These are phyloP conservation scores for Leptobrachium ailaonicum DNA, from an alignment of 2,113 vertebrate genomes.

Conservation along the genomic window DNA sequence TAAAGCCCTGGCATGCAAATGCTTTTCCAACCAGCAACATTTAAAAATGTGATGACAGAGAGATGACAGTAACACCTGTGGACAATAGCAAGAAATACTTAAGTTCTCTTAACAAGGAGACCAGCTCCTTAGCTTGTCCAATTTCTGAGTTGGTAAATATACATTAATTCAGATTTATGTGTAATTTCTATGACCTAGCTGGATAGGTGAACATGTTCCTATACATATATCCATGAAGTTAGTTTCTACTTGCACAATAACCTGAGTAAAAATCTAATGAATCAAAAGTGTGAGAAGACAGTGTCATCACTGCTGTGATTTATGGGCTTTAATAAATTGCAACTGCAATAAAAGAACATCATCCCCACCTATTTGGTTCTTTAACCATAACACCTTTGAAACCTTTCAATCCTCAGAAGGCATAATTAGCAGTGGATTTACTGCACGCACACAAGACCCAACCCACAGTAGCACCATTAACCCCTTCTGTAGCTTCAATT, in stretches of 20 bases:
- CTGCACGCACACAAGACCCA: constrained; percentile 41
- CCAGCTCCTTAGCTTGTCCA: no score
- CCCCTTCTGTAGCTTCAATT: constrained; percentile 2
- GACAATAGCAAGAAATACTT: no score
- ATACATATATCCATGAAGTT: neutral
- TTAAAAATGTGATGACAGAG: no score
- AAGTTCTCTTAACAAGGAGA: no score
- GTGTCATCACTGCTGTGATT: constrained; percentile 18
- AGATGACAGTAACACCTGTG: no score
- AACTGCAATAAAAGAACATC: constrained; percentile 31
- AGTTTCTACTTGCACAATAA: neutral
- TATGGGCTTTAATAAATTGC: constrained; percentile 43
- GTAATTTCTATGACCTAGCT: no score
- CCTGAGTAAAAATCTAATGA: neutral
- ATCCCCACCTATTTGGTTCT: constrained; percentile 41
- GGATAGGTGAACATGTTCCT: no score
- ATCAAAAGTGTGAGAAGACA: constrained; percentile 37
- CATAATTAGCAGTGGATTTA: constrained; percentile 42
- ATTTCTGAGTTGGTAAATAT: no score
- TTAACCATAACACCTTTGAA: constrained; percentile 44
- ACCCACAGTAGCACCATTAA: constrained; percentile 24
- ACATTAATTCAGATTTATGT: no score
- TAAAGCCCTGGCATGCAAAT: no score
- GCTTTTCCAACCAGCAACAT: no score
- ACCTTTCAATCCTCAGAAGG: constrained; percentile 42